Evolutionary conservation across 2,888 invertebrate species (phyloP).

Genomic region (Chymomyza fuscimana): DNA sequence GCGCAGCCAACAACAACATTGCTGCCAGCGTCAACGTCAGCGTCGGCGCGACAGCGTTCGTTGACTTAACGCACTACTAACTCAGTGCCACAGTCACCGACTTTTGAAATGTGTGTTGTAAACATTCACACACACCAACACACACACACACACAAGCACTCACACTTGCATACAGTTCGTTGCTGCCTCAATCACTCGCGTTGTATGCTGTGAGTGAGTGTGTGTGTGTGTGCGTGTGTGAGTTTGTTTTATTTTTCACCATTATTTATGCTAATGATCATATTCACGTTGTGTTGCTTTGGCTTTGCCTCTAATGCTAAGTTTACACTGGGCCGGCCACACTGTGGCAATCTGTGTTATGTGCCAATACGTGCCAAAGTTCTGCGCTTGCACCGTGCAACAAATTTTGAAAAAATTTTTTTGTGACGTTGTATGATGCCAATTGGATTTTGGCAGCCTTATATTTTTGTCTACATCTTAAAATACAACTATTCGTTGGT

Average conservation of each 20-base stretch:
- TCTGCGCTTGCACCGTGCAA: too few species aligned
- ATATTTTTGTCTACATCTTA: too few species aligned
- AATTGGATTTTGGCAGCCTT: too few species aligned
- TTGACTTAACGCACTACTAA: constrained; percentile 79
- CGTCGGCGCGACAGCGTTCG: constrained; percentile 72
- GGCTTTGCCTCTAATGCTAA: constrained; percentile 23
- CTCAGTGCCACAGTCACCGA: constrained; percentile 79
- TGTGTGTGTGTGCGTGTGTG: constrained; percentile 18
- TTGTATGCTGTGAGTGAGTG: constrained; percentile 18
- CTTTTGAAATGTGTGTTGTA: constrained; percentile 72
- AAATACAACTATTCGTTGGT: too few species aligned
- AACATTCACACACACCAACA: constrained; percentile 49
- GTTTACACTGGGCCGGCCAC: too few species aligned
- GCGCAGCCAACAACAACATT: constrained; percentile 25
- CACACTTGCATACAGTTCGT: background rate
- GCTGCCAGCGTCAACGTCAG: constrained; percentile 38
- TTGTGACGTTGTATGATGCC: too few species aligned
- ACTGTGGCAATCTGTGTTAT: too few species aligned
- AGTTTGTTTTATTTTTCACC: constrained; percentile 29
- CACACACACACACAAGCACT: constrained; percentile 21
- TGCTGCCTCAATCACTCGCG: background rate
- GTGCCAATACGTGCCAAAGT: too few species aligned
- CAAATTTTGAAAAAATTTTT: too few species aligned
- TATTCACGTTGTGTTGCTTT: constrained; percentile 42
- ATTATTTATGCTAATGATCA: constrained; percentile 64